Conservation (phyloP, 2,797 vertebrate species). For the Mycteria americana region DNA sequence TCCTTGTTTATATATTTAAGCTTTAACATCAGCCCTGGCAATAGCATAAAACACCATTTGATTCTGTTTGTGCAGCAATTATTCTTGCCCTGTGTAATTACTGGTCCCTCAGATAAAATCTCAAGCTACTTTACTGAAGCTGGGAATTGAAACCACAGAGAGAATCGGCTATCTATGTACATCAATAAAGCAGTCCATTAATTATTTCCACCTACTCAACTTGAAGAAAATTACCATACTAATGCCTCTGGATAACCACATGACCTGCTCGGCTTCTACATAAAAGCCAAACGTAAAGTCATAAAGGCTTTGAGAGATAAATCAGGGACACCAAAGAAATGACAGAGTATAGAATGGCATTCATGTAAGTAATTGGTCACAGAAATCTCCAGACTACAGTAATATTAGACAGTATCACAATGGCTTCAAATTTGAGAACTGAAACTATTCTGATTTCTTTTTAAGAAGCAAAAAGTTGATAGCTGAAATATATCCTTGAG, state of each 20-base stretch:
- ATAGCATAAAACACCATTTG: constrained; percentile 16
- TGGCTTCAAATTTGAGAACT: neutral
- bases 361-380: constrained; percentile 21
- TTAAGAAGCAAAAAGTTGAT: neutral
- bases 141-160: constrained; percentile 70
- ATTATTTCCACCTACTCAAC: constrained; percentile 75
- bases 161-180: constrained; percentile 62
- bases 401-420: neutral
- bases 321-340: constrained; percentile 9
- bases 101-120: constrained; percentile 65
- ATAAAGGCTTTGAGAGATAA: constrained; percentile 28
- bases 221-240: constrained; percentile 65
- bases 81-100: constrained; percentile 70
- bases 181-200: constrained; percentile 79
- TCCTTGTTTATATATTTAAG: constrained; percentile 22
- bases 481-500: neutral
- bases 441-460: neutral
- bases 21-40: constrained; percentile 39
- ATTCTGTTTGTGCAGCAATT: constrained; percentile 67
- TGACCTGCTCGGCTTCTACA: constrained; percentile 31
- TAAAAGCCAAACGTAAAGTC: constrained; percentile 49
- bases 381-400: constrained; percentile 3
- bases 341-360: neutral
- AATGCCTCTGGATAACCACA: constrained; percentile 64
- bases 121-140: constrained; percentile 76